Evolutionary conservation across 2,113 vertebrate genomes (phyloP).

Genomic region (Antechinus flavipes): DNA sequence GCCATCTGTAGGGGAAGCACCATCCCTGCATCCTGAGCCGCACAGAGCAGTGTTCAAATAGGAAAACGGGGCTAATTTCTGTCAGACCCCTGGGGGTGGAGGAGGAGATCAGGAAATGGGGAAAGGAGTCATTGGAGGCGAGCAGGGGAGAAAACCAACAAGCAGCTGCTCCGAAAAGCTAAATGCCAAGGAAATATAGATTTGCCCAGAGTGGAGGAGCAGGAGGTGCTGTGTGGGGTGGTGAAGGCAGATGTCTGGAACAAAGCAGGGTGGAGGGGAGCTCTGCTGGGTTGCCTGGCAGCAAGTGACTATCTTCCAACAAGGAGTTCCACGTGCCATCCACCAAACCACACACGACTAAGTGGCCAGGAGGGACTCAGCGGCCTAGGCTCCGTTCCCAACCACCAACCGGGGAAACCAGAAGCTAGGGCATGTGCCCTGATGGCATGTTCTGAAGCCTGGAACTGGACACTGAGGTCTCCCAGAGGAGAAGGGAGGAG

Average conservation of each 20-base stretch:
- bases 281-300: slow-evolving; percentile 79
- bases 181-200: slow-evolving; percentile 60
- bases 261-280: slow-evolving; percentile 62
- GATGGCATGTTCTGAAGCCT: neutral
- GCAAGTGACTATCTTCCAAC: slow-evolving; percentile 77
- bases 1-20: neutral
- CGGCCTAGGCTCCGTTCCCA: neutral
- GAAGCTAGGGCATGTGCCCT: neutral
- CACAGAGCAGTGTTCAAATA: neutral
- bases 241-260: slow-evolving; percentile 74
- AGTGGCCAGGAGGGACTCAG: slow-evolving; percentile 4
- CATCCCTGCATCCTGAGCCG: slow-evolving; percentile 31
- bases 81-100: slow-evolving; percentile 37
- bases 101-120: slow-evolving; percentile 27
- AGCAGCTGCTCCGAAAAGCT: slow-evolving; percentile 22
- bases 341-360: slow-evolving; percentile 72
- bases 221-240: slow-evolving; percentile 55
- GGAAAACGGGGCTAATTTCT: neutral
- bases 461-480: neutral
- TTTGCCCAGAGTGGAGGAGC: slow-evolving; percentile 43
- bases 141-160: slow-evolving; percentile 38
- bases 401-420: neutral
- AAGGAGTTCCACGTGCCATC: slow-evolving; percentile 71
- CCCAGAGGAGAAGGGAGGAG: neutral
- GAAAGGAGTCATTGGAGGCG: slow-evolving; percentile 26